Percentiles rank a stretch among this genome's conserved stretches.
These are phyloP conservation scores for Amorpha juglandis DNA, from an alignment of 2,888 invertebrate genomes.

Conservation along the genomic window DNA sequence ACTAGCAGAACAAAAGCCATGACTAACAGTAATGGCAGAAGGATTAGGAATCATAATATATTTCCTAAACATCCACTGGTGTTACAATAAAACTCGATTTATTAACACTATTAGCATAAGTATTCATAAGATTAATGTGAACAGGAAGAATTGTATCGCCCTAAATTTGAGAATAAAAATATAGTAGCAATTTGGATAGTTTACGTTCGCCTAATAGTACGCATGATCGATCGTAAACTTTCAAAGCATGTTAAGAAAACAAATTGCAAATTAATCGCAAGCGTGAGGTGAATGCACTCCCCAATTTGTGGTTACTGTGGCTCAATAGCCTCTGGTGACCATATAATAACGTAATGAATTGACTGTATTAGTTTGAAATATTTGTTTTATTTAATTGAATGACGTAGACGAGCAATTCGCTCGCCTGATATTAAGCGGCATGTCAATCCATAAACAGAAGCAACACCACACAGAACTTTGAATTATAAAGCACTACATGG, in stretches of 20 bases:
- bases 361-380: neutral
- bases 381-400: no score
- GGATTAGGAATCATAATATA: neutral
- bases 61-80: neutral
- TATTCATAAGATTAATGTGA: neutral
- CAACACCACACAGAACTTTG: no score
- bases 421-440: no score
- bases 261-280: constrained; percentile 45
- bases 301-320: constrained; percentile 31
- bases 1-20: neutral
- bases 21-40: neutral
- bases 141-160: neutral
- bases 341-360: constrained; percentile 2
- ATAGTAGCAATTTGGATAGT: neutral
- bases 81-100: neutral
- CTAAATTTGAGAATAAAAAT: neutral
- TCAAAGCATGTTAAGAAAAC: constrained; percentile 36
- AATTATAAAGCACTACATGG: no score
- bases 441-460: no score
- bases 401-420: no score
- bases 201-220: neutral
- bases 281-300: constrained; percentile 51
- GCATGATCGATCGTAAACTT: constrained; percentile 15
- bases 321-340: constrained; percentile 23
- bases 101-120: neutral